A percentile compares a stretch with the other conserved stretches of the same genome.
Conservation (phyloP, 2,888 invertebrate genomes). For the Aethes cnicana region DNA sequence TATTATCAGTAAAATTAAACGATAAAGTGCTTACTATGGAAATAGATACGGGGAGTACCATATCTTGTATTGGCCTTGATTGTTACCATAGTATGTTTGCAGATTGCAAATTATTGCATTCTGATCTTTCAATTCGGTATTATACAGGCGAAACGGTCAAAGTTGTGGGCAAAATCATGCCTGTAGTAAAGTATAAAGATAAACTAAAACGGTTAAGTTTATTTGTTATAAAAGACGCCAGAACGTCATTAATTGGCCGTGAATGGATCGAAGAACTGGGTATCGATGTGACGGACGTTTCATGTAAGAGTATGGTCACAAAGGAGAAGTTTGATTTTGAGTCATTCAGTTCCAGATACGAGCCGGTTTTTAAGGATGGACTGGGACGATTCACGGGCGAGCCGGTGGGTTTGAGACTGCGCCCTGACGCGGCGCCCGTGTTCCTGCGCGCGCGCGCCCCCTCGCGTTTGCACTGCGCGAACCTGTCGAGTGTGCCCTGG, state of each 20-base stretch:
- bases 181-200: slow-evolving; percentile 14
- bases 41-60: slow-evolving; percentile 14
- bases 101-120: background rate
- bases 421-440: background rate
- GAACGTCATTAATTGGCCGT: background rate
- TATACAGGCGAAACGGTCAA: slow-evolving; percentile 19
- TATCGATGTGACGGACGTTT: background rate
- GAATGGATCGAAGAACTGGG: background rate
- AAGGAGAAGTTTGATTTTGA: background rate
- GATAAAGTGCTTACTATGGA: background rate
- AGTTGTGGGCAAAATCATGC: slow-evolving; percentile 15
- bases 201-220: slow-evolving; percentile 12
- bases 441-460: background rate
- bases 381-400: slow-evolving; percentile 3
- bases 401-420: background rate
- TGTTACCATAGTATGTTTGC: slow-evolving; percentile 7
- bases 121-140: slow-evolving; percentile 13
- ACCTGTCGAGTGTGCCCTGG: background rate
- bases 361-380: background rate
- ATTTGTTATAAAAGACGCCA: slow-evolving; percentile 9
- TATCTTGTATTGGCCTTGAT: slow-evolving; percentile 24
- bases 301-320: background rate
- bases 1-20: background rate
- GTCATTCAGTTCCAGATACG: slow-evolving; percentile 3
- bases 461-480: no score